Conservation (phyloP, 2,888 invertebrate species). For the Melipona beecheii region DNA sequence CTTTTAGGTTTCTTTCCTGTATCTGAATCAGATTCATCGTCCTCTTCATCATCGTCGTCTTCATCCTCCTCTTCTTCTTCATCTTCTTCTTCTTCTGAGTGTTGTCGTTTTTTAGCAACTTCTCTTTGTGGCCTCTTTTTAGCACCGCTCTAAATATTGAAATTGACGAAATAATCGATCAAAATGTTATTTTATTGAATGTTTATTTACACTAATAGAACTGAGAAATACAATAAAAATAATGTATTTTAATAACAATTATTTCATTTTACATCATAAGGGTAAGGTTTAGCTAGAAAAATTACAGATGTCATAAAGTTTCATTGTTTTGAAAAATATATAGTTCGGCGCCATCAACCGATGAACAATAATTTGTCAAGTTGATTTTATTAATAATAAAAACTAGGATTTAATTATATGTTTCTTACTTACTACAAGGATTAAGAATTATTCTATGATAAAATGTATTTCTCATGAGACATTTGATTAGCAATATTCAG, state of each 20-base stretch:
- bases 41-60: conserved; percentile 81
- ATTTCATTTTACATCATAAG: background rate
- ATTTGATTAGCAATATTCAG: background rate
- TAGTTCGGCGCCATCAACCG: conserved; percentile 77
- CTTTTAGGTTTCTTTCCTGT: conserved; percentile 79
- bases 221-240: background rate
- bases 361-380: conserved; percentile 73
- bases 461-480: background rate
- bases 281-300: background rate
- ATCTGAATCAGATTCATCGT: conserved; percentile 81
- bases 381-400: conserved; percentile 13
- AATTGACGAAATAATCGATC: background rate
- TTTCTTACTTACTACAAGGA: background rate
- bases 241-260: background rate
- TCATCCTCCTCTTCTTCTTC: conserved; percentile 81
- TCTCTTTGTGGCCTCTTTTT: conserved; percentile 81
- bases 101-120: conserved; percentile 81
- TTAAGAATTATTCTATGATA: background rate
- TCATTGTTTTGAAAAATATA: conserved; percentile 59
- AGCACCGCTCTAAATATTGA: conserved; percentile 69
- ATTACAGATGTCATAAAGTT: background rate
- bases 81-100: conserved; percentile 81
- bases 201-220: background rate
- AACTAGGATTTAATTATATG: background rate
- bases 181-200: background rate